These are phyloP conservation scores for Campaea margaritaria DNA, from an alignment of 2,888 invertebrate genomes.

Conservation along the genomic window DNA sequence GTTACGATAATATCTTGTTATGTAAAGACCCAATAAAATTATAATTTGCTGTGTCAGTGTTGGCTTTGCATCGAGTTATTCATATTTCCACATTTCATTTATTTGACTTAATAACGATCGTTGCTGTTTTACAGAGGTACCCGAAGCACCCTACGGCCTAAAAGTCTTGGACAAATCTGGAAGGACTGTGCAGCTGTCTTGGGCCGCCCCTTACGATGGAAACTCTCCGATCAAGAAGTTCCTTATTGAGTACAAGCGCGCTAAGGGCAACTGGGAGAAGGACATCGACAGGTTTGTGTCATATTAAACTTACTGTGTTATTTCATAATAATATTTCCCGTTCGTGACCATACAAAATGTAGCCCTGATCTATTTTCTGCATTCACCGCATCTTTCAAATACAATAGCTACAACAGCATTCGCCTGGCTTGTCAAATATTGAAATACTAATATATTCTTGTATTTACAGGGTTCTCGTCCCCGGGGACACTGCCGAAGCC, in stretches of 20 bases:
- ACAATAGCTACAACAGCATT: neutral
- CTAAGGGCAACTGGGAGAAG: constrained; percentile 88
- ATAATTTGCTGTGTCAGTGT: too few species aligned
- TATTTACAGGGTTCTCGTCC: constrained; percentile 89
- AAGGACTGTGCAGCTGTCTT: constrained; percentile 94
- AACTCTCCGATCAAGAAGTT: constrained; percentile 95
- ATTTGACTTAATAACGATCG: neutral
- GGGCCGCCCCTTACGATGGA: constrained; percentile 97
- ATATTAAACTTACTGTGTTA: neutral
- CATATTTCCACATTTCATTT: neutral
- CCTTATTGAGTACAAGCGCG: constrained; percentile 95
- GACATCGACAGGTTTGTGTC: constrained; percentile 88
- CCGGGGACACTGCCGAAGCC: constrained; percentile 95
- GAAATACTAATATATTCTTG: neutral
- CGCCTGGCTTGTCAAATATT: neutral
- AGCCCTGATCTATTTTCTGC: too few species aligned
- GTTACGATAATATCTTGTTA: too few species aligned
- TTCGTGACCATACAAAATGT: too few species aligned
- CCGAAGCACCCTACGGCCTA: constrained; percentile 95
- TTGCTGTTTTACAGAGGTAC: constrained; percentile 87
- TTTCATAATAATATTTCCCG: neutral
- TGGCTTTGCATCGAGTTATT: too few species aligned
- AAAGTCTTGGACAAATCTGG: constrained; percentile 96
- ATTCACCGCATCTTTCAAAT: neutral
- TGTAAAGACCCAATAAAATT: too few species aligned